Base-by-base conservation (phyloP, 2,797 vertebrate genomes). In the Tenualosa thibaudeaui region DNA sequence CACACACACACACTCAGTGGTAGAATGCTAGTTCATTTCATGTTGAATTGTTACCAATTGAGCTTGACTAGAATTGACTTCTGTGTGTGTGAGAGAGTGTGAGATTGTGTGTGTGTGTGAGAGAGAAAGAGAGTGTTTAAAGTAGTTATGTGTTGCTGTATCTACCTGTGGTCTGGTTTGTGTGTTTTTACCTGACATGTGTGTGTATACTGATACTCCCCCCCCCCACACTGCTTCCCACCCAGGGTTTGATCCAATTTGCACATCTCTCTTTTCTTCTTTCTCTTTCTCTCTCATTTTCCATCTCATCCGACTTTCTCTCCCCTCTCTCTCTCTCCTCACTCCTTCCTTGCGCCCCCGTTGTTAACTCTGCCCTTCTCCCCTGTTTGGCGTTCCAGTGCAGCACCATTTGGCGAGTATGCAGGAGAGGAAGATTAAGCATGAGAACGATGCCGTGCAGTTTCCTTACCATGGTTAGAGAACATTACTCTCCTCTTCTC, bases 381-480 rank as follows among this genome's bases (percentile, higher is more conserved):
- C 92, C 92, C 91, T 93, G 92, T 95, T 95, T 95, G 94, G 94
- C 93, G 93, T 94, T 95, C 89, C 94, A 95, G 95, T 95, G 94
- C 94, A 94, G 88, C 95, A 95, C 94, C 95, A 95, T 94, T 94
- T 95, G 94, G 94, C 94, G 93, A 95, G 93, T 94, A 94, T 95
- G 93, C 95, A 95, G 94, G 94, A 95, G 94, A 94, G 94, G 94
- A 95, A 95, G 94, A 95, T 95, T 91, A 95, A 95, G 90, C 94
- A 95, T 92, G 94, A 95, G 91, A 94, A 90, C 89, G 94, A 95
- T 92, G 94, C 93, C 94, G 93, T 94, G 93, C 94, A 95, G 94
- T 95, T 95, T 94, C 94, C 94, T 93, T 95, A 95, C 93, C 94
- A 95, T 93, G 94, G 94, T 95, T 94, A 95, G 94, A 94, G 89